Percentiles rank a stretch among this genome's conserved stretches.
phyloP scores from a whole-genome alignment of 2,113 vertebrate genomes.

The Vidua chalybeata region DNA sequence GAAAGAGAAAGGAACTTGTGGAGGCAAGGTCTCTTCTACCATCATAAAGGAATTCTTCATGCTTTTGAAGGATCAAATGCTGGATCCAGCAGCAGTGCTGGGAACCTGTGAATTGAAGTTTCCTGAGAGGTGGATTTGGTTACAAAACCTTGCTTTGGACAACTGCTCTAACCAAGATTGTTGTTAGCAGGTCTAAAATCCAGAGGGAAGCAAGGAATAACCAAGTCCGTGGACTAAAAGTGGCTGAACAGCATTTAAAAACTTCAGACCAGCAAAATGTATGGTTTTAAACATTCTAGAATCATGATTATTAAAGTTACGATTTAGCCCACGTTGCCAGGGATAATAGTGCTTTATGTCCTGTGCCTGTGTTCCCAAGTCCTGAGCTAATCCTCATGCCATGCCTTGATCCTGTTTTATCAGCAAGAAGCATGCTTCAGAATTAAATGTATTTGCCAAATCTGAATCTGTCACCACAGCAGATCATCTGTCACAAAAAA shows the following conservation, averaged over 20 bases:
- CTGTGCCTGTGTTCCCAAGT: background rate
- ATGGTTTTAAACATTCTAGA: background rate
- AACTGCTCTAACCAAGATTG: background rate
- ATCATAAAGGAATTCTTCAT: background rate
- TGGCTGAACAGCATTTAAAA: background rate
- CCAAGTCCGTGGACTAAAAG: background rate
- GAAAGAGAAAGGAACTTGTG: background rate
- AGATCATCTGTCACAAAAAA: background rate
- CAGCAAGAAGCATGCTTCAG: background rate
- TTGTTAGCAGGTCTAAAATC: background rate
- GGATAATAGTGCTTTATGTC: background rate
- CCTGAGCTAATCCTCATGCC: background rate
- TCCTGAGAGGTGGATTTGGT: background rate
- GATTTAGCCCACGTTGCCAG: background rate
- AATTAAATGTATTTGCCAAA: background rate
- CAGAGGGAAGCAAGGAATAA: background rate
- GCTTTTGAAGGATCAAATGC: background rate
- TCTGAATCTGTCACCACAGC: background rate
- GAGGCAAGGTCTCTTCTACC: background rate
- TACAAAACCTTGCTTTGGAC: background rate
- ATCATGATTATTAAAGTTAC: background rate
- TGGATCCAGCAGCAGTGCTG: background rate
- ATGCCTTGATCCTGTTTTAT: background rate
- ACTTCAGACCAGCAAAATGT: background rate
- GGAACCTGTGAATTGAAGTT: background rate